These are phyloP conservation scores for Neolamprologus kungweensis DNA, from an alignment of 2,113 vertebrate species.

Conservation along the genomic window DNA sequence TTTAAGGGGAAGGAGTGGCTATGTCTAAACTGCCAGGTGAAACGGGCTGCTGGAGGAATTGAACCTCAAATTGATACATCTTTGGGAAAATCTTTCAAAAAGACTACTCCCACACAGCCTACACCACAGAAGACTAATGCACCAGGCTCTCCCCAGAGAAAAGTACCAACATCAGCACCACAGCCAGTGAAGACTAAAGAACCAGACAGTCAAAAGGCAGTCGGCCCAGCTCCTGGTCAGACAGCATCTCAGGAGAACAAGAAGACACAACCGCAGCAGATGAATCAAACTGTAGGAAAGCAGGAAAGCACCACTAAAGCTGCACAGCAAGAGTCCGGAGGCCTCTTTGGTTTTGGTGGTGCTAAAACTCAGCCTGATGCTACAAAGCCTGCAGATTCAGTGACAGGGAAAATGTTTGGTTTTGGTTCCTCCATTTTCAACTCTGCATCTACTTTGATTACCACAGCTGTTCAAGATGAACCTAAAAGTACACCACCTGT, in stretches of 20 bases:
- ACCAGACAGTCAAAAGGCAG: conserved; percentile 18
- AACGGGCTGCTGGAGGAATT: conserved; percentile 78
- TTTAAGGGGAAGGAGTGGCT: conserved; percentile 89
- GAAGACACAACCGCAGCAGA: conserved; percentile 24
- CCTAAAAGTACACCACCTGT: conserved; percentile 46
- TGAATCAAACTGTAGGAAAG: conserved; percentile 38
- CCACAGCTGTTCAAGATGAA: conserved; percentile 66
- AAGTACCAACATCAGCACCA: conserved; percentile 11
- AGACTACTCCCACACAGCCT: not conserved
- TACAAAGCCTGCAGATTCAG: conserved; percentile 66
- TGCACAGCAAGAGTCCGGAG: conserved; percentile 43
- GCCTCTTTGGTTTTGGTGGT: conserved; percentile 68
- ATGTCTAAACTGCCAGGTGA: conserved; percentile 95
- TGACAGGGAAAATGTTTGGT: conserved; percentile 72
- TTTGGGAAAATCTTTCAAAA: not conserved
- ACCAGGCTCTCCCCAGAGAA: conserved; percentile 56
- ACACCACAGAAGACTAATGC: conserved; percentile 38
- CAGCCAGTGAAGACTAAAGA: conserved; percentile 36
- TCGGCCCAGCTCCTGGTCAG: conserved; percentile 32
- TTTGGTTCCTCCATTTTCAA: conserved; percentile 67
- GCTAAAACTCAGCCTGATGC: conserved; percentile 62
- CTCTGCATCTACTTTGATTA: conserved; percentile 70
- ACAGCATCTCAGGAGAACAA: conserved; percentile 35
- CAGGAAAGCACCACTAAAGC: conserved; percentile 41
- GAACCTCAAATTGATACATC: conserved; percentile 50